Evolutionary conservation across 2,113 vertebrate species (phyloP).

Genomic region (Lycaon pictus): DNA sequence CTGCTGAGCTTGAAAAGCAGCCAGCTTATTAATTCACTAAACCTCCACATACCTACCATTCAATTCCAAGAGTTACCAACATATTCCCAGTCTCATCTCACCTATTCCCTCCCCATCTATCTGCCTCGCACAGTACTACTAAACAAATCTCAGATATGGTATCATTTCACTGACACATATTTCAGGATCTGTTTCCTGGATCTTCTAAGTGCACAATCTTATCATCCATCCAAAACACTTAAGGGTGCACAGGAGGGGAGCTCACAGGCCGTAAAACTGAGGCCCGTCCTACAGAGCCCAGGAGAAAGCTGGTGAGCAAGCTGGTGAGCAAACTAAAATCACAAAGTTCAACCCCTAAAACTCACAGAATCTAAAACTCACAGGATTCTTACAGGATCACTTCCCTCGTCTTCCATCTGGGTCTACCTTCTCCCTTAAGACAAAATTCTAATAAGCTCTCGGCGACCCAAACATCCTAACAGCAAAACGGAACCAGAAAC

Average conservation of each 20-base stretch:
- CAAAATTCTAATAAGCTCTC: neutral
- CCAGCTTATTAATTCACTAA: neutral
- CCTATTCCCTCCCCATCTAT: neutral
- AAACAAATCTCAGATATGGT: accelerated
- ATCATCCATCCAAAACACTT: neutral
- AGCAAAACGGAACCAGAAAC: neutral
- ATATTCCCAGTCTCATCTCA: neutral
- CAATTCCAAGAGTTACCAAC: neutral
- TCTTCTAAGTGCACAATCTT: neutral
- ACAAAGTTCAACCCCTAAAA: neutral
- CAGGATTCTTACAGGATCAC: too few species aligned
- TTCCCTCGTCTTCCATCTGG: neutral
- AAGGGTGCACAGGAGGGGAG: neutral
- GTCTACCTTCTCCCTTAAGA: neutral
- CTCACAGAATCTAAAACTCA: neutral
- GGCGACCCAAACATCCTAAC: neutral
- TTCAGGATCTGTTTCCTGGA: neutral
- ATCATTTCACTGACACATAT: neutral
- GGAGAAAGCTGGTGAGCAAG: accelerated
- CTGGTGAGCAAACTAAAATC: accelerated
- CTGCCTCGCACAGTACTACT: accelerated
- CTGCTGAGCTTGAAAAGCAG: neutral
- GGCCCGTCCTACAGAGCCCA: neutral
- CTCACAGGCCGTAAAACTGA: neutral
- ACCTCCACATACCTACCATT: accelerated